These are phyloP conservation scores for Drosophila leonis DNA, from an alignment of 2,888 invertebrate genomes.

Conservation along the genomic window DNA sequence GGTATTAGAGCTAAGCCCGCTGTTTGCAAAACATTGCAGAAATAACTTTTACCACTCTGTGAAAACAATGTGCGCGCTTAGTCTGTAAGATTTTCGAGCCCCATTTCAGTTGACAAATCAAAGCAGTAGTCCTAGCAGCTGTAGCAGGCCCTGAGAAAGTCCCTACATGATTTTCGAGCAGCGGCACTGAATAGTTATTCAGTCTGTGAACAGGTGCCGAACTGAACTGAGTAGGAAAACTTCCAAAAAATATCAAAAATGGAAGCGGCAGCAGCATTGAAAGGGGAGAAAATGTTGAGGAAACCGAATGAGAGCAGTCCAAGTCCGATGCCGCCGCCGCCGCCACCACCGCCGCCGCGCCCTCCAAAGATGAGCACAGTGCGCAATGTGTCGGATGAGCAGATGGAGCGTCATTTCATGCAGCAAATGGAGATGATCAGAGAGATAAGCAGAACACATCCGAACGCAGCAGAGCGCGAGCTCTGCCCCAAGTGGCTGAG, in stretches of 20 bases:
- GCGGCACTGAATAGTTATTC: background rate
- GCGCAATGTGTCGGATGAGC: constrained; percentile 7
- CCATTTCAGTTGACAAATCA: too few relatives aligned
- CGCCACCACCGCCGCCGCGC: too few relatives aligned
- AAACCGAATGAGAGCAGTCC: background rate
- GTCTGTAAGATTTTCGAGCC: too few relatives aligned
- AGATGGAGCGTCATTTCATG: constrained; percentile 6
- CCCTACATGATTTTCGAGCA: fast-evolving
- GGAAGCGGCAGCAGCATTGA: background rate
- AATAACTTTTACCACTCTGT: background rate
- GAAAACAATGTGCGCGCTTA: too few relatives aligned
- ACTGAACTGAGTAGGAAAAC: background rate
- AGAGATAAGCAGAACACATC: background rate
- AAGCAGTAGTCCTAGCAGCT: background rate
- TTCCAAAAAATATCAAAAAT: background rate
- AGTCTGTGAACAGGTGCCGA: constrained; percentile 1
- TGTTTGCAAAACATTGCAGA: too few relatives aligned
- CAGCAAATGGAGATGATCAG: constrained; percentile 3
- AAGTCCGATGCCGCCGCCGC: background rate
- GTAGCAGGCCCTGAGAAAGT: background rate
- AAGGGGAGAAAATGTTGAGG: background rate
- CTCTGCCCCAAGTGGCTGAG: constrained; percentile 30
- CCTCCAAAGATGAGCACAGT: fast-evolving
- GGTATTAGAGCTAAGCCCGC: too few relatives aligned
- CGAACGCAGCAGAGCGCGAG: background rate